A percentile compares a stretch with the other conserved stretches of the same genome.
Conservation (phyloP, 2,113 vertebrate species). For the Hypanus sabinus region DNA sequence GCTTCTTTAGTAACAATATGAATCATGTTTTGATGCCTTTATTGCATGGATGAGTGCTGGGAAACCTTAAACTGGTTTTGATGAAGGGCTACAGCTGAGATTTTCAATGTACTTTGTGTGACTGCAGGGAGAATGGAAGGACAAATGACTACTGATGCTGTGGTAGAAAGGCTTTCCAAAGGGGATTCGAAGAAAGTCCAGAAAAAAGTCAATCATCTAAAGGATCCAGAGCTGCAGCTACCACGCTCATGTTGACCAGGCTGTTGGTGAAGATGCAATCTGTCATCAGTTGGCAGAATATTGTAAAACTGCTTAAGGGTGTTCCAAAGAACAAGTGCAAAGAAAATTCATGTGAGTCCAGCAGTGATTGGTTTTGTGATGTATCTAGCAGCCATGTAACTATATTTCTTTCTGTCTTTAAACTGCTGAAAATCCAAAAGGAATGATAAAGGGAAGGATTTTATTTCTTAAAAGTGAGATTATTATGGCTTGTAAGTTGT, state of each 20-base stretch:
- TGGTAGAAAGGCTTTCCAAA: conserved; percentile 32
- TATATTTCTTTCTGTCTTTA: conserved; percentile 28
- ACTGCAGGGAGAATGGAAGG: conserved; percentile 38
- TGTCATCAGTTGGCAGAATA: conserved; percentile 38
- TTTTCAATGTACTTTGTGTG: conserved; percentile 37
- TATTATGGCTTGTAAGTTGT: not conserved
- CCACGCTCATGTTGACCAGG: conserved; percentile 29
- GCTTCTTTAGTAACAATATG: not conserved
- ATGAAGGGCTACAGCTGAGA: conserved; percentile 26
- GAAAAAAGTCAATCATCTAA: conserved; percentile 37
- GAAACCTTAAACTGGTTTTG: conserved; percentile 27
- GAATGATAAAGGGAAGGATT: not conserved
- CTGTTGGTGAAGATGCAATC: conserved; percentile 38
- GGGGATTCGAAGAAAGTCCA: conserved; percentile 33
- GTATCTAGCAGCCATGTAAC: conserved; percentile 16
- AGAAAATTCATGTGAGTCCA: conserved; percentile 38
- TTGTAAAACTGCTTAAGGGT: conserved; percentile 38
- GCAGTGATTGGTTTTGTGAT: conserved; percentile 34
- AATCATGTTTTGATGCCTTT: not conserved
- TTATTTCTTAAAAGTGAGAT: not conserved
- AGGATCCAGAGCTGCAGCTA: conserved; percentile 12
- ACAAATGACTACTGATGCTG: conserved; percentile 22
- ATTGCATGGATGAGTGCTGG: not conserved
- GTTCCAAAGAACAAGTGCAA: conserved; percentile 37
- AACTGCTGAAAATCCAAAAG: not conserved